Evolutionary conservation across 2,797 vertebrate genomes (phyloP), one percentile per base, ranked within the genome.

Genomic region (Chaetodon trifasciatus): DNA sequence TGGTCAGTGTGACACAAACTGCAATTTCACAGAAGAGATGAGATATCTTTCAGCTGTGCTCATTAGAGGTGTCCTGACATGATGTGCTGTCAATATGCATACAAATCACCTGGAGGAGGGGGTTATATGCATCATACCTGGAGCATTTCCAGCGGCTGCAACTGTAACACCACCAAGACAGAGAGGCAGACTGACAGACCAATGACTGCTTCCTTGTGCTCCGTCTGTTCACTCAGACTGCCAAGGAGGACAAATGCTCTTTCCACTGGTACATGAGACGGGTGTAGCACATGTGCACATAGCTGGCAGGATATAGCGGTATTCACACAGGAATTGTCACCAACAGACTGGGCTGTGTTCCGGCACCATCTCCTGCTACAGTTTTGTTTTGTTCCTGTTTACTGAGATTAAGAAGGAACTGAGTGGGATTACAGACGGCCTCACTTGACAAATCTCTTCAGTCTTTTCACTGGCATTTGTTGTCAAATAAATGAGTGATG

Each of bases 321-420:
- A 60, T 76, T 93, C 86, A 83, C 88, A 88, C 87, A 86, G 89
- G 90, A 92, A 90, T 81, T 91, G 86, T 90, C 91, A 88, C 83
- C 85, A 90, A 77, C 87, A 91, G 86, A 79, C 82, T 76, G 77
- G 35, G 64, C 81, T 68, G 55, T 82, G 89, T 89, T 88, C 83
- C 92, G 88, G 87, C 86, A 72, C 57, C 8, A 42, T 32, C 72
- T 78, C 65, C 71, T n/a, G 81, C 70, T 74, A 86, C 87, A 91
- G 81, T 82, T 82, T 83, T 78, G 74, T 69, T 50, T 78, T 61
- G 28, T 32, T 79, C 57, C 77, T 89, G 79, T 91, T 90, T 90
- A 88, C 81, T 39, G 78, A 90, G 88, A 92, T 86, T 89, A 89
- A 74, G 70, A 74, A 66, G 79, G 84, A 88, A 77, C 72, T 72